Percentiles rank a stretch among this genome's conserved stretches.
These are phyloP conservation scores for Araneus ventricosus DNA, from an alignment of 1,140 invertebrate species.

Conservation along the genomic window DNA sequence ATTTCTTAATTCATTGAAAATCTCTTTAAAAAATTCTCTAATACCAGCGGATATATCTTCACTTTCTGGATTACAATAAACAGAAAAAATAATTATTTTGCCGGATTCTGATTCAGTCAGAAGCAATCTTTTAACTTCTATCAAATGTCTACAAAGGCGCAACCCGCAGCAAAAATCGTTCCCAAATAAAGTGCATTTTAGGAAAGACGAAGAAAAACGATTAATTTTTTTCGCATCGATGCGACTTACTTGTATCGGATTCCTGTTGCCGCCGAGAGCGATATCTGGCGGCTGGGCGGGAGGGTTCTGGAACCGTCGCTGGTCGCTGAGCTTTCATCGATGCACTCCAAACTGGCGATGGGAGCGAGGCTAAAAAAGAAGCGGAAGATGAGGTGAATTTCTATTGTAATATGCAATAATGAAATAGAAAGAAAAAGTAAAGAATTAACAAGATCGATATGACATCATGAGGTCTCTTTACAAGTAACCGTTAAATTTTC, in stretches of 20 bases:
- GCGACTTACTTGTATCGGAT: constrained; percentile 69
- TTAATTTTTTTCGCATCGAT: not conserved
- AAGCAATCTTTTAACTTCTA: too few relatives aligned
- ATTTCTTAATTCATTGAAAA: too few relatives aligned
- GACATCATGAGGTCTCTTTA: not conserved
- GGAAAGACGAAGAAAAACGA: not conserved
- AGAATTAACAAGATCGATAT: not conserved
- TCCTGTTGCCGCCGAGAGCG: constrained; percentile 65
- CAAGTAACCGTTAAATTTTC: too few relatives aligned
- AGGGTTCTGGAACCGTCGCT: constrained; percentile 68
- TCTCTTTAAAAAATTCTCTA: too few relatives aligned
- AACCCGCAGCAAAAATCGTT: too few relatives aligned
- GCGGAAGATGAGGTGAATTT: not conserved
- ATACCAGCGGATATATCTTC: too few relatives aligned
- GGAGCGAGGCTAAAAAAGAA: constrained; percentile 61
- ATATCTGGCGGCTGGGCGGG: constrained; percentile 71
- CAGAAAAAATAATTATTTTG: too few relatives aligned
- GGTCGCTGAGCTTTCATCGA: constrained; percentile 72
- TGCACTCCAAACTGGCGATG: constrained; percentile 72
- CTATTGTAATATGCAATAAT: not conserved
- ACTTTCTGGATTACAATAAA: too few relatives aligned
- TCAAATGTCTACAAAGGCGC: too few relatives aligned
- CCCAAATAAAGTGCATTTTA: too few relatives aligned
- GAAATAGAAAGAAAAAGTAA: too few relatives aligned
- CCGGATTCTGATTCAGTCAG: too few relatives aligned